A percentile compares a stretch with the other conserved stretches of the same genome.
Conservation (phyloP, 2,797 vertebrate genomes). For the Pristis pectinata region DNA sequence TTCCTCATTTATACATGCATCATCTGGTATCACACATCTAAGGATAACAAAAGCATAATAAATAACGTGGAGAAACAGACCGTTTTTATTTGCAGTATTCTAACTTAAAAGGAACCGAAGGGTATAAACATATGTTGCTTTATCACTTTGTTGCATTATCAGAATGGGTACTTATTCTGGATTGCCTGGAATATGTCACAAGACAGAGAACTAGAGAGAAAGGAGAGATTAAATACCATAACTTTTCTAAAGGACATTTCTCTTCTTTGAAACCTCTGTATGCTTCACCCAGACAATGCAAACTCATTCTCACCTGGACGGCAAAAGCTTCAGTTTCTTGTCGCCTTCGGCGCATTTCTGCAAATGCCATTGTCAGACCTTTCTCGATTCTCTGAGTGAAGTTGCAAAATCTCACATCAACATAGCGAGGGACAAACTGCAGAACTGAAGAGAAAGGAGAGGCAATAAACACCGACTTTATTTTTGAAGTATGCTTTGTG, state of each 20-base stretch:
- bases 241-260: neutral
- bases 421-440: constrained; percentile 83
- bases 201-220: too few relatives aligned
- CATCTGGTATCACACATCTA: neutral
- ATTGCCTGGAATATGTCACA: too few relatives aligned
- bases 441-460: constrained; percentile 62
- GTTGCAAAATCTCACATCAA: constrained; percentile 80
- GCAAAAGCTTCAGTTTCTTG: constrained; percentile 67
- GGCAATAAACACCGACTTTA: neutral
- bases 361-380: constrained; percentile 72
- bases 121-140: neutral
- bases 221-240: too few relatives aligned
- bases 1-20: neutral
- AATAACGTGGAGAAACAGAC: neutral
- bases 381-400: constrained; percentile 81
- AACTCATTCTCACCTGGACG: constrained; percentile 68
- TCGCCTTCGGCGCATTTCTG: constrained; percentile 66
- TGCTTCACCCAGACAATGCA: neutral
- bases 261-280: neutral
- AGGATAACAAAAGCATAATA: neutral
- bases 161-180: neutral
- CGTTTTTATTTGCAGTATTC: neutral
- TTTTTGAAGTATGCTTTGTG: neutral
- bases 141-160: neutral
- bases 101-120: neutral